Percentiles rank a stretch among this genome's conserved stretches.
Conservation (phyloP, 2,888 invertebrate genomes). For the Eristalis pertinax region DNA sequence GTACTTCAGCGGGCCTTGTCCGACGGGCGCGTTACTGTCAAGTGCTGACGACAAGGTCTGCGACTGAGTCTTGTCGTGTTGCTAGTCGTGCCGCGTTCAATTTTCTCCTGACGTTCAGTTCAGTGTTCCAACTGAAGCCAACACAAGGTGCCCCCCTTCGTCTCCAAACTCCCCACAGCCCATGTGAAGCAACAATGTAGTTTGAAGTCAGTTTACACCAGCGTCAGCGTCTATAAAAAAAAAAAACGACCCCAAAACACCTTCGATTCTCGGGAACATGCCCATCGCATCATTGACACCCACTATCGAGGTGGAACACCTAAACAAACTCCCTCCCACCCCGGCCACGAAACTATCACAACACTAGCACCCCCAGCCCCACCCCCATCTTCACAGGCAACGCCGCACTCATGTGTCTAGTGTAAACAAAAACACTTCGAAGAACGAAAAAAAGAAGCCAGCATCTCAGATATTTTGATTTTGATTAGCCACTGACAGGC, state of each 20-base stretch:
- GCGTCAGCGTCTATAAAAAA: neutral
- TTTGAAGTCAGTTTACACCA: neutral
- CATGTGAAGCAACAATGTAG: neutral
- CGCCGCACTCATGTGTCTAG: neutral
- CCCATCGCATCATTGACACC: neutral
- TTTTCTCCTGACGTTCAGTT: no score
- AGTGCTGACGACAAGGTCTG: no score
- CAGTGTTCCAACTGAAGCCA: no score
- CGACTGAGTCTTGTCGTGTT: no score
- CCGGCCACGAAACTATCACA: neutral
- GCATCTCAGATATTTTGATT: neutral
- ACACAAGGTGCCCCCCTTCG: no score
- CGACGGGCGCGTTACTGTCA: no score
- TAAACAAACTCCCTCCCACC: neutral
- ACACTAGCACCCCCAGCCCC: neutral
- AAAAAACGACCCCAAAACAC: neutral
- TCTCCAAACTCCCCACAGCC: neutral
- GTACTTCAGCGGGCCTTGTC: no score
- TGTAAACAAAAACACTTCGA: neutral
- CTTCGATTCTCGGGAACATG: neutral
- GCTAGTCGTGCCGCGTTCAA: no score
- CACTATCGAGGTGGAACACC: neutral
- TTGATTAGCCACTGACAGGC: neutral
- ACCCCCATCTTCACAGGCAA: no score
- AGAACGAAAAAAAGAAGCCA: neutral